Conservation (phyloP, 2,113 vertebrate genomes). For the Pedionomus torquatus region DNA sequence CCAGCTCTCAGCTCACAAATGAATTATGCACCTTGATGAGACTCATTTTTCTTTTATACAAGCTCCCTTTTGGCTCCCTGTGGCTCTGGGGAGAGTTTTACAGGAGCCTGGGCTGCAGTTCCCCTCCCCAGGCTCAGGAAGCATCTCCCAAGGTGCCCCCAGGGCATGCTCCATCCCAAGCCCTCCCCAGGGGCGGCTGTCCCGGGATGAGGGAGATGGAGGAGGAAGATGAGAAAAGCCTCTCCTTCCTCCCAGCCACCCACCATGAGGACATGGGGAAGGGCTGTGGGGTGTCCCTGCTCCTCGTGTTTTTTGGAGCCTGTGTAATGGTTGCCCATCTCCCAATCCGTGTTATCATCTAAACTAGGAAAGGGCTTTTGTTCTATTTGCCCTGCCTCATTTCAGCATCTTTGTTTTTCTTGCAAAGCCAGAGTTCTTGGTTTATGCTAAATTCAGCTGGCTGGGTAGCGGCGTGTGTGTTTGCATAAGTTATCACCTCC, state of each 20-base stretch:
- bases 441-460: neutral
- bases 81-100: neutral
- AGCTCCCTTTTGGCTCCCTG: neutral
- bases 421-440: neutral
- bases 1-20: neutral
- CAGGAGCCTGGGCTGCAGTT: neutral
- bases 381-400: neutral
- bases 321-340: accelerated
- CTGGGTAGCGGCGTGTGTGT: neutral
- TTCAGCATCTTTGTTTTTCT: slow-evolving; percentile 7
- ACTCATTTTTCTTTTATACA: neutral
- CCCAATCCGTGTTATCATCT: neutral
- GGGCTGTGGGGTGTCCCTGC: neutral
- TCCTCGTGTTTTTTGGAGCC: neutral
- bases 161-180: neutral
- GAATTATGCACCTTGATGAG: neutral
- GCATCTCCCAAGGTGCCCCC: neutral
- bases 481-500: slow-evolving; percentile 29
- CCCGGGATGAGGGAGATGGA: neutral
- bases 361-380: neutral
- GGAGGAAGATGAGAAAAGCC: neutral
- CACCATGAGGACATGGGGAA: neutral
- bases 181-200: neutral
- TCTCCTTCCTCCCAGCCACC: neutral
- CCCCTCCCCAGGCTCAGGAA: neutral